Base-by-base conservation (phyloP, 2,888 invertebrate species). In the Plagodis pulveraria region DNA sequence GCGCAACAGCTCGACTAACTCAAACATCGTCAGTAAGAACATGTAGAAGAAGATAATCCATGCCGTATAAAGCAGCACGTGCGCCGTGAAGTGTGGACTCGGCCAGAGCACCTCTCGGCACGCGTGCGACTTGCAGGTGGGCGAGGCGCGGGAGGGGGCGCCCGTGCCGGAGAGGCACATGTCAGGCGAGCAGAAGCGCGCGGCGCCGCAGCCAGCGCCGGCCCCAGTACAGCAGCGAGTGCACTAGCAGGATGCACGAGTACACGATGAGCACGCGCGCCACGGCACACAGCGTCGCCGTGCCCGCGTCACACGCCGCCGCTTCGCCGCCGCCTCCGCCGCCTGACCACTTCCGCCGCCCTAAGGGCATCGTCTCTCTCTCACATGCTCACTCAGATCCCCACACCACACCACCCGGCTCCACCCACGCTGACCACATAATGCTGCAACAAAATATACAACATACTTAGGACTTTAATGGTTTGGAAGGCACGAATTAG, bases 171-270 rank as follows among this genome's bases (percentile, higher is more conserved):
- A 36, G 7, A 36, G 6, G 36, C 22, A 10, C 40, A 40, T 40
- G 40, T 8, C 40, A 40, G 10, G 8, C 5, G 5, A 52, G 6
- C 43, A 43, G 47, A 10, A 9, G 56, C 33, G 59, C 57, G 62
- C 70, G 67, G 50, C 63, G 52, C 46, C 80, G 78, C 65, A 83
- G 63, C 50, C 64, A 43, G 12, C 74, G 78, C 32, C 84, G 80
- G 58, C 83, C 78, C 80, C 82, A 83, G 75, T 83, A 79, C 59
- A 86, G 72, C 67, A 86, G 64, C 55, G 80, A 74, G 76, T 86
- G 86, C 52, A 84, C 76, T 45, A 81, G 50, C 53, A 85, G 52
- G 59, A 86, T 75, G 69, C 81, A 78, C 53, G 75, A 67, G 77
- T 84, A 85, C 38, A 86, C 51, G 12, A 85, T 49, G 42, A 86